Evolutionary conservation across 2,797 vertebrate species (phyloP).

Genomic region (Carcharodon carcharias): DNA sequence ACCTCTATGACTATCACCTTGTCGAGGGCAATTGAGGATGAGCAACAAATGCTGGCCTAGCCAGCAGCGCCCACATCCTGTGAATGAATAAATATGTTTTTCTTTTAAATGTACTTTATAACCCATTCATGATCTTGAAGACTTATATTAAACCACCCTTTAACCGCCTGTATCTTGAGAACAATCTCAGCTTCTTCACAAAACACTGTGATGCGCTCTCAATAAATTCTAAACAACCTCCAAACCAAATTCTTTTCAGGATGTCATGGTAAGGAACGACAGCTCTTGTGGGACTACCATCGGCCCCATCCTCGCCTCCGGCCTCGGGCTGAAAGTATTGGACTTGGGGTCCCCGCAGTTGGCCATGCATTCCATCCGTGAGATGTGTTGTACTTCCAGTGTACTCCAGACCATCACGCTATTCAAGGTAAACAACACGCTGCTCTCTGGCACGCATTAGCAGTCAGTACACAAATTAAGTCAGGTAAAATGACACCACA

Average conservation of each 20-base stretch:
- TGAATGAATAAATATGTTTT: background rate
- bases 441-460: background rate
- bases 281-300: constrained; percentile 84
- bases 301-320: constrained; percentile 83
- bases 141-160: background rate
- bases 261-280: constrained; percentile 93
- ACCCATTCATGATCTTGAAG: background rate
- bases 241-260: constrained; percentile 53
- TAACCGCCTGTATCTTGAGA: background rate
- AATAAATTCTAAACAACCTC: background rate
- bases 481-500: background rate
- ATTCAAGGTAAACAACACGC: constrained; percentile 72
- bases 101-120: background rate
- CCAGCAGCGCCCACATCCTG: background rate
- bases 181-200: background rate
- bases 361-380: constrained; percentile 94
- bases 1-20: background rate
- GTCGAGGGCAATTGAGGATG: background rate
- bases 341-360: constrained; percentile 86
- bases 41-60: background rate
- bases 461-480: background rate
- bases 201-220: background rate
- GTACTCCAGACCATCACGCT: constrained; percentile 81
- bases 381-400: constrained; percentile 90
- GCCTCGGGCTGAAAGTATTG: constrained; percentile 80